Conservation (phyloP, 2,113 vertebrate genomes). For the Mastomys natalensis region DNA sequence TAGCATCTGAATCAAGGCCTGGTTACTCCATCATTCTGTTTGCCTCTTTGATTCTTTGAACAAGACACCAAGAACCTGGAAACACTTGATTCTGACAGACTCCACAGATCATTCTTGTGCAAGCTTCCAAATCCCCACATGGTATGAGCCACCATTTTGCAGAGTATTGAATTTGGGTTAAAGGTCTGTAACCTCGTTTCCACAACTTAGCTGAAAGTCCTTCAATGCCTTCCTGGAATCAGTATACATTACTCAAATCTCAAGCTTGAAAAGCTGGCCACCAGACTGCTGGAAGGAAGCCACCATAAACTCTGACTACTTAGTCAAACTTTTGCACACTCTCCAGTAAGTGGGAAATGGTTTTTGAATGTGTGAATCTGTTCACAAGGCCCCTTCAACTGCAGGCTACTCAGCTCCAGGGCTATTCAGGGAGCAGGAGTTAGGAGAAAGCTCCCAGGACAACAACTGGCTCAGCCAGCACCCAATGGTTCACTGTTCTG, state of each 20-base stretch:
- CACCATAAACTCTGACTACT: background rate
- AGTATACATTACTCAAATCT: fast-evolving
- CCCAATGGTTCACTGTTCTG: fast-evolving
- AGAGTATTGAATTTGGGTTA: slow-evolving; percentile 51
- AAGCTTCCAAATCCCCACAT: slow-evolving; percentile 46
- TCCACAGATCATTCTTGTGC: background rate
- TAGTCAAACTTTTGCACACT: fast-evolving
- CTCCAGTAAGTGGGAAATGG: fast-evolving
- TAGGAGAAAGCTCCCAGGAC: background rate
- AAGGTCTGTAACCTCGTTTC: background rate
- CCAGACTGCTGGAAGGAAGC: background rate
- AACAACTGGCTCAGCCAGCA: too few species aligned
- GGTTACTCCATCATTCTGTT: background rate
- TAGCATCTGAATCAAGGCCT: background rate
- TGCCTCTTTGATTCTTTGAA: background rate
- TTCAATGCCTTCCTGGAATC: fast-evolving
- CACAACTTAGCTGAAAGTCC: background rate
- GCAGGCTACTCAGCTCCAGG: fast-evolving
- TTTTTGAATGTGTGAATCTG: background rate
- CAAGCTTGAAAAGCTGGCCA: background rate
- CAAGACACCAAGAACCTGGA: background rate
- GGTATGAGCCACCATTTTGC: background rate
- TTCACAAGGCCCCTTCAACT: background rate
- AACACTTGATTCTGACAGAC: background rate
- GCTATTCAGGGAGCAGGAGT: too few species aligned